Evolutionary conservation across 2,113 vertebrate genomes (phyloP), one percentile per base, ranked within the genome.

Genomic region (Sporophila hypoxantha): DNA sequence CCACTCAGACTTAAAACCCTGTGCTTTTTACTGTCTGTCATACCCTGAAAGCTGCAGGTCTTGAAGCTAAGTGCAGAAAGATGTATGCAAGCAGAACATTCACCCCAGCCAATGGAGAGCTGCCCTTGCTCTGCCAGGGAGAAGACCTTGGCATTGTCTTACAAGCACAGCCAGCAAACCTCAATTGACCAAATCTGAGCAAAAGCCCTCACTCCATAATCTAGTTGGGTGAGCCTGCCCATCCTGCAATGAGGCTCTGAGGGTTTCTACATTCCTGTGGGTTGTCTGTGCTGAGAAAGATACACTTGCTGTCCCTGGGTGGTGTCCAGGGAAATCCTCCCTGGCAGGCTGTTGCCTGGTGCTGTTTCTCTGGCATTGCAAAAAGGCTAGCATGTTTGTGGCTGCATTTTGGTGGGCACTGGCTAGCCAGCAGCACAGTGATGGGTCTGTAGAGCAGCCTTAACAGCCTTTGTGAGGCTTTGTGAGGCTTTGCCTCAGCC

Each of bases 81-180:
- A 20, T 32, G 12, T 0, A 0, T 30, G 37, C n/a, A 81, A 34
- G 22, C 37, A 52, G 29, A 60, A 32, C 14, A 12, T 75, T 88
- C 59, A 68, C 53, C 16, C 46, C 50, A 61, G 22, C 5, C 37
- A 20, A 14, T 1, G 11, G 32, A 87, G 46, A 79, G 10, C 67
- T 91, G 50, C 62, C 53, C 14, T 77, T 47, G 32, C 5, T 61
- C 25, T n/a, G 21, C 29, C 9, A 20, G 27, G 27, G 32, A 69
- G 47, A 57, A 65, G 59, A 73, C 16, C n/a, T 76, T 65, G 49
- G 20, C 55, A 65, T 61, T 84, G 53, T 50, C 30, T 83, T 77
- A 47, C 36, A 37, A 49, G 34, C 25, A 57, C 14, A 12, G 14
- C 30, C 39, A 75, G 15, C 36, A 74, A 93, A 49, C n/a, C 27